Base-by-base conservation (phyloP, 2,113 vertebrate genomes). In the Rhinichthys klamathensis region DNA sequence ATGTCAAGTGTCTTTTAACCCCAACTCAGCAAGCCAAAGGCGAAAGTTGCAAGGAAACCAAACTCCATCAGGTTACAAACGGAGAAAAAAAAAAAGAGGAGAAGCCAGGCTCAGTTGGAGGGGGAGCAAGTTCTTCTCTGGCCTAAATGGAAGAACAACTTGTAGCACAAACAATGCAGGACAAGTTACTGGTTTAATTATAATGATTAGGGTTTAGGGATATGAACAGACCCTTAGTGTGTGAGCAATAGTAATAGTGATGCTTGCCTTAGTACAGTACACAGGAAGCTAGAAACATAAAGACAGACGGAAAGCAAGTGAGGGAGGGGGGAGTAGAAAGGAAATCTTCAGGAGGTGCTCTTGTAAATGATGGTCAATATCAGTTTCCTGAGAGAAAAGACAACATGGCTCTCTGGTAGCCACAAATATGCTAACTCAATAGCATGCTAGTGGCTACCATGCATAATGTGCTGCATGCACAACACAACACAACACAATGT, bases 341-440 rank as follows among this genome's bases (percentile, higher is more conserved):
- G 46, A 82, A 72, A 82, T 56, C 6, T 82, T 35, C 18, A 82
- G 65, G 49, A 72, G n/a, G 51, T 58, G 2, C 46, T 56, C 2
- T 70, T 30, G 67, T 70, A 72, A 58, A 70, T 25, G 49, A 72
- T n/a, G 67, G 63, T 38, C 65, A 72, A 6, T 69, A 82, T 58
- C 30, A 58, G 80, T 41, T 83, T 83, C 32, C 81, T 25, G 67
- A 83, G 67, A 73, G 7, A 72, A 16, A 72, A 25, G 44, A 35
- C 63, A 32, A 23, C 79, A 49, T 67, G 79, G 80, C 44, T 69
- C 27, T 23, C 9, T 65, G 23, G n/a, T 80, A 60, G 76, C 76
- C 54, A 41, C 76, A 79, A 41, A 13, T 23, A 46, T 21, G 41
- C 67, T 38, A 56, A 41, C 54, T n/a, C 76, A 18, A 35, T 56